Conservation (phyloP, 2,113 vertebrate genomes). For the Machaerirhynchus nigripectus region DNA sequence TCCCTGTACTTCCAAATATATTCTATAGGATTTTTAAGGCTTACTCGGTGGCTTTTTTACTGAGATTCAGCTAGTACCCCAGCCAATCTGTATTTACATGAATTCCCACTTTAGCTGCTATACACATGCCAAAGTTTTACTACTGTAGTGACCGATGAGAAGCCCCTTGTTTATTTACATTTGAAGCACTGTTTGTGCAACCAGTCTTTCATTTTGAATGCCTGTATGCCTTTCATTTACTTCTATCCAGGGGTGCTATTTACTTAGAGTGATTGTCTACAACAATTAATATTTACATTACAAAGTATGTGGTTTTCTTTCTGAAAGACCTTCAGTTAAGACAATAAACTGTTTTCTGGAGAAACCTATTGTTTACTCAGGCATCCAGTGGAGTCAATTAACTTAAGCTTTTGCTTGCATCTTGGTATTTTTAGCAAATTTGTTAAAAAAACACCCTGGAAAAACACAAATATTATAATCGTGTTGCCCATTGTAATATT, state of each 20-base stretch:
- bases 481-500: conserved; percentile 68
- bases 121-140: conserved; percentile 74
- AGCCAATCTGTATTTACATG: conserved; percentile 58
- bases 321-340: conserved; percentile 75
- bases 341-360: conserved; percentile 75
- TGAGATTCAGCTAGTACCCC: conserved; percentile 23
- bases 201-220: conserved; percentile 75
- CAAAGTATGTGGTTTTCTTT: conserved; percentile 74
- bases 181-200: conserved; percentile 72
- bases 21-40: not conserved
- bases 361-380: conserved; percentile 74
- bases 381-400: conserved; percentile 72
- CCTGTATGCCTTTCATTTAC: conserved; percentile 72
- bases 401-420: conserved; percentile 64
- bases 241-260: conserved; percentile 75
- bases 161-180: conserved; percentile 77
- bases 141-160: conserved; percentile 58
- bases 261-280: conserved; percentile 75
- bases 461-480: conserved; percentile 69
- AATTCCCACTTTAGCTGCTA: conserved; percentile 53
- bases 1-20: not conserved
- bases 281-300: conserved; percentile 79
- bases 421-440: conserved; percentile 66
- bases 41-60: not conserved
- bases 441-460: conserved; percentile 65